These are phyloP conservation scores for Neosilurus hyrtlii DNA, from an alignment of 2,797 vertebrate species.

Conservation along the genomic window DNA sequence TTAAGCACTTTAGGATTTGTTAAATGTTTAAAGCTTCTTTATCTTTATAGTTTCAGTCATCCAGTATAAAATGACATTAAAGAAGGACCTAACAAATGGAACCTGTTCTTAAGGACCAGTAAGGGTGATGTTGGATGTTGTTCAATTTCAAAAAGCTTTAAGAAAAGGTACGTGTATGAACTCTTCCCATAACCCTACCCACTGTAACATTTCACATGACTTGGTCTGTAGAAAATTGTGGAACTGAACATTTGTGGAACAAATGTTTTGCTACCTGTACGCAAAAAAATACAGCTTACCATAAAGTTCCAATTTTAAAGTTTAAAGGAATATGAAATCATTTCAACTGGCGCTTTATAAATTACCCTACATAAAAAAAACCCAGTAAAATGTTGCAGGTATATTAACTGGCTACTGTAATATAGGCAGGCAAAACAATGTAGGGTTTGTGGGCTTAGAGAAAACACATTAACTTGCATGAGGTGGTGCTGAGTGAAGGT, in stretches of 20 bases:
- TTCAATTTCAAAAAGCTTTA: not conserved
- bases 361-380: not conserved
- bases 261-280: not conserved
- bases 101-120: not conserved
- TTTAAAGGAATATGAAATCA: not conserved
- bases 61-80: not conserved
- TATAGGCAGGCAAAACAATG: slow-evolving; percentile 25
- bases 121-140: not conserved
- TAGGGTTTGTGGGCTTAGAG: slow-evolving; percentile 14
- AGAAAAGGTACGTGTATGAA: not conserved
- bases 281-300: not conserved
- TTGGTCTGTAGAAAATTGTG: not conserved
- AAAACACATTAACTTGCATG: slow-evolving; percentile 29
- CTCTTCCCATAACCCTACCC: not conserved
- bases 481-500: slow-evolving; percentile 36
- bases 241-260: not conserved
- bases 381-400: not conserved
- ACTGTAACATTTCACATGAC: not conserved
- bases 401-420: slow-evolving; percentile 15
- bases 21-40: not conserved
- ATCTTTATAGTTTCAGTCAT: not conserved
- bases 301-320: not conserved
- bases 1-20: not conserved
- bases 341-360: not conserved
- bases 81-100: not conserved